These are phyloP conservation scores for Rhabdophis nuchalis DNA, from an alignment of 2,797 vertebrate genomes.

Conservation along the genomic window DNA sequence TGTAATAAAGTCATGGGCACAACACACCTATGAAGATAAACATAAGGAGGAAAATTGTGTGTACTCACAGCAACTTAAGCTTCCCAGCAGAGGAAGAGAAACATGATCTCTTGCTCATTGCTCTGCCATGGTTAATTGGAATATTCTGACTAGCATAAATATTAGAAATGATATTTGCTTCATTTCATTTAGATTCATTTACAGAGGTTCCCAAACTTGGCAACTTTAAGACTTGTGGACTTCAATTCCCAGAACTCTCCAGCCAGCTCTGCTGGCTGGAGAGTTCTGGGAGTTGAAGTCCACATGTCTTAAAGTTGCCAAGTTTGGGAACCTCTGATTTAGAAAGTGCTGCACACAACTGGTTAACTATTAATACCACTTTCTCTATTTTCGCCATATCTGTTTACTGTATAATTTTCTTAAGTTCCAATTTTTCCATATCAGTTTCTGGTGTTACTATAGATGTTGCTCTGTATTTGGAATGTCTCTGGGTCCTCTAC, in stretches of 20 bases:
- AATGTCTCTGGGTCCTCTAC: background rate
- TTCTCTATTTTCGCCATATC: background rate
- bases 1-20: constrained; percentile 17
- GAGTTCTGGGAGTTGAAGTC: no score
- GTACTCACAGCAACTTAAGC: no score
- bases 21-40: constrained; percentile 13
- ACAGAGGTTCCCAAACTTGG: no score
- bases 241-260: no score
- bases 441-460: background rate
- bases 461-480: background rate
- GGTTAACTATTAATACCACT: background rate
- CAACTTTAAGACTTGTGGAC: no score
- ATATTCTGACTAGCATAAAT: background rate
- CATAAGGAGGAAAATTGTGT: background rate
- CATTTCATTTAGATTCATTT: background rate
- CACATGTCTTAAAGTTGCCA: no score
- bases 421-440: no score
- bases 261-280: no score
- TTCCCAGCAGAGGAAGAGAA: no score
- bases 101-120: background rate
- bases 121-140: background rate
- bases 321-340: no score
- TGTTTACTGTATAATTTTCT: no score
- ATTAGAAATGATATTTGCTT: background rate
- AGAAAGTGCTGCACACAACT: background rate